Percentiles rank a stretch among this genome's conserved stretches.
Evolutionary conservation across 2,797 vertebrate species (phyloP).

Genomic region (Rhyacichthys aspro): DNA sequence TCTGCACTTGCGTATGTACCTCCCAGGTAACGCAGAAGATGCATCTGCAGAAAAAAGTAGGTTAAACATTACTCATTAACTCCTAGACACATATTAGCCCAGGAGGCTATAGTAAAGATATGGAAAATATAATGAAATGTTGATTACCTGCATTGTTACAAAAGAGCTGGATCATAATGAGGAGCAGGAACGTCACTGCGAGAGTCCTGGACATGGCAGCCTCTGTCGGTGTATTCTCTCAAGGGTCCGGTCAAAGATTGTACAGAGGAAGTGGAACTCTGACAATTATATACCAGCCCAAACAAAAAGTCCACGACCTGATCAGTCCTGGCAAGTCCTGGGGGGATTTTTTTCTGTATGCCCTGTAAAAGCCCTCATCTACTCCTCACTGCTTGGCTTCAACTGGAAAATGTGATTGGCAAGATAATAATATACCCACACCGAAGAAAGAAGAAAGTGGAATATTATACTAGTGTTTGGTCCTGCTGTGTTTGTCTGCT

Average conservation of each 20-base stretch:
- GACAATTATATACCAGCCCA: constrained; percentile 32
- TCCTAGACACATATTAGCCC: no score
- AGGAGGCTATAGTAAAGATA: no score
- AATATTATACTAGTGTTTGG: no score
- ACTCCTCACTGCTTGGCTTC: constrained; percentile 11
- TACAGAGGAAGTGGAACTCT: not conserved
- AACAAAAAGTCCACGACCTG: not conserved
- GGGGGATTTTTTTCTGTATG: not conserved
- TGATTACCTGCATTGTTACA: constrained; percentile 31
- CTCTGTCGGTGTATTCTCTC: not conserved
- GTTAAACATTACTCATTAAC: not conserved
- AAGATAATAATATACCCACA: constrained; percentile 16
- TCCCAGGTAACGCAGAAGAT: not conserved
- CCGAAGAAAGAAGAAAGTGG: no score
- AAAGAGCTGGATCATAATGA: constrained; percentile 42
- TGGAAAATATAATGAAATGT: not conserved
- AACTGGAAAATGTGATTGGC: constrained; percentile 29
- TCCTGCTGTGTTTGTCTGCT: no score
- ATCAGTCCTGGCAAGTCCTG: constrained; percentile 51
- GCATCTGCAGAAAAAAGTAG: constrained; percentile 27
- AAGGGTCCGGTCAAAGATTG: not conserved
- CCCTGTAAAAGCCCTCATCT: not conserved
- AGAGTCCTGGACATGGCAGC: constrained; percentile 61
- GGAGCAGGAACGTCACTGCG: constrained; percentile 40
- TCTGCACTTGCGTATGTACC: constrained; percentile 34